Base-by-base conservation (phyloP, 2,113 vertebrate genomes). In the Lates calcarifer region DNA sequence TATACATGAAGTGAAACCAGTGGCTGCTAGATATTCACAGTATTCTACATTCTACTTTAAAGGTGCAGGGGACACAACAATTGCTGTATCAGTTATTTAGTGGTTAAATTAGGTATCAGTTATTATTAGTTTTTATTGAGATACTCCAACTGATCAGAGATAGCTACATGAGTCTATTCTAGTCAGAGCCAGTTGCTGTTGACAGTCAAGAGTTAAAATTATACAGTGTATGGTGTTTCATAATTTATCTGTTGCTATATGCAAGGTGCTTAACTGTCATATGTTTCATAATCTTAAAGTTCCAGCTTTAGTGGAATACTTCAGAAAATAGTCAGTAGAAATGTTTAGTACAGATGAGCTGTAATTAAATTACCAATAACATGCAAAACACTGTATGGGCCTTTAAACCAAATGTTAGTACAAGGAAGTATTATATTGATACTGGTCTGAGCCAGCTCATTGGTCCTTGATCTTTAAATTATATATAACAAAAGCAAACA, bases 111-210 rank as follows among this genome's bases (percentile, higher is more conserved):
- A 29, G 26, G 13, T 8, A 56, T 56, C 7, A 45, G 43, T 43
- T 57, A 64, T 70, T 41, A 41, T 35, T 79, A 62, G 39, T 18
- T 18, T 41, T 80, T 53, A 39, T 20, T 43, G 29, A 60, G 73
- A 41, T 18, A 31, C 14, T 45, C 24, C 18, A 57, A 43, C 53
- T 17, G 29, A 66, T 29, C 47, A 11, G 24, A 47, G 7, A 20
- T 5, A 22, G 17, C 11, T 12, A 6, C 0, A 37, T 4, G 15
- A 39, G n/a, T 39, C 61, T 71, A 28, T 62, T 74, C 41, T 3
- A 62, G 67, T 76, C 73, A 26, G 53, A 28, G 29, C 65, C 66
- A 71, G 60, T 22, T 85, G 72, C 73, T 67, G 61, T 29, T 81
- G 67, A 72, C 73, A 56, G 67, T 81, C 62, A 53, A 1, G 9